Evolutionary conservation across 30 jellyfish, hydroid and myxozoan genomes (phyloP).

Genomic region (Pelagia noctiluca): DNA sequence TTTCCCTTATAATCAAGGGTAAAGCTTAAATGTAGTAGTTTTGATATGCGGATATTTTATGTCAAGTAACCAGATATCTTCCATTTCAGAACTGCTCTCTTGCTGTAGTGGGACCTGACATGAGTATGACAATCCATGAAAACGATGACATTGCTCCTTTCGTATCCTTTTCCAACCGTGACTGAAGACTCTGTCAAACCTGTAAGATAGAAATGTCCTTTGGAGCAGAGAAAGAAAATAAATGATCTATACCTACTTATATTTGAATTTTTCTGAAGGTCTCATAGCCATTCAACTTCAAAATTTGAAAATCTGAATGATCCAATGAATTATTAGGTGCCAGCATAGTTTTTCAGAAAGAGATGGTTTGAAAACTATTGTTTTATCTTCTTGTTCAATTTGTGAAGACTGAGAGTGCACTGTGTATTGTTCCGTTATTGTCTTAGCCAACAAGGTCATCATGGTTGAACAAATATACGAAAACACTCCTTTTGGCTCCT

Average conservation of each 20-base stretch:
- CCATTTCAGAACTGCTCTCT: constrained; percentile 82
- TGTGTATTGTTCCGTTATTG: no score
- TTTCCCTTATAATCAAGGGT: background rate
- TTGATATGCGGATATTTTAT: background rate
- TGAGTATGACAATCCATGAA: constrained; percentile 70
- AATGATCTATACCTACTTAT: background rate
- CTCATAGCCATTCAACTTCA: no score
- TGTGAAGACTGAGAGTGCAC: no score
- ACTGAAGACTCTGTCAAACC: background rate
- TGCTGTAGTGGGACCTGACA: constrained; percentile 94
- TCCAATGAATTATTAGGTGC: background rate
- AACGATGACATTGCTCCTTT: constrained; percentile 90
- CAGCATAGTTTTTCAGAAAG: background rate
- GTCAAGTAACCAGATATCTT: background rate
- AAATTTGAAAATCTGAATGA: no score
- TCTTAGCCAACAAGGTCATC: no score
- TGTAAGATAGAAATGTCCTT: background rate
- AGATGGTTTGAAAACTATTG: no score
- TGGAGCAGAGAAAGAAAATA: background rate
- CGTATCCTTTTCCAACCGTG: constrained; percentile 68
- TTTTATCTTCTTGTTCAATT: no score
- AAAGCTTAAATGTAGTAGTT: background rate
- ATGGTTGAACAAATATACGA: no score
- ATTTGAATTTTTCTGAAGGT: background rate
- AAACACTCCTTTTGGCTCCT: no score